These are phyloP conservation scores for Hypotaenidia philippensis DNA, from an alignment of 2,797 vertebrate genomes.

Conservation along the genomic window DNA sequence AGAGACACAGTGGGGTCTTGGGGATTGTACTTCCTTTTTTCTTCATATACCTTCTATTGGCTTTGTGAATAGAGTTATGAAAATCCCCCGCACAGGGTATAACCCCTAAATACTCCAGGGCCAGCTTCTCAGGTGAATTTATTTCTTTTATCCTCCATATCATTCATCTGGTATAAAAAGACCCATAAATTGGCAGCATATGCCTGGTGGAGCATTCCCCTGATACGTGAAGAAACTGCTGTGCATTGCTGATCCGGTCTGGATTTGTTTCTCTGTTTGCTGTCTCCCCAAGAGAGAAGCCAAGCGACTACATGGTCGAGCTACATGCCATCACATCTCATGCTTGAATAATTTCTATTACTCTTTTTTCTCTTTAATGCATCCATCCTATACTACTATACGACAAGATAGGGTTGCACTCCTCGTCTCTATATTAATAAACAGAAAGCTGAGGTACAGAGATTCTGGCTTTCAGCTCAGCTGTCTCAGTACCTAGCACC, in stretches of 20 bases:
- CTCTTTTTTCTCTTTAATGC: not conserved
- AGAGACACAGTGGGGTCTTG: fast-evolving
- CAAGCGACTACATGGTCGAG: fast-evolving
- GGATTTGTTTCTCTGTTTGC: not conserved
- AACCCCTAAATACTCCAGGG: not conserved
- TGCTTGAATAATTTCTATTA: not conserved
- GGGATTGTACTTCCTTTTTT: not conserved
- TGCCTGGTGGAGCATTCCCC: not conserved
- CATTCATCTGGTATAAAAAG: not conserved
- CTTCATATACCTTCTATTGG: not conserved
- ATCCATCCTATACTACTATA: not conserved
- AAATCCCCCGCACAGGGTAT: not conserved
- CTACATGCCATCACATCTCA: not conserved
- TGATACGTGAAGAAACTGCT: not conserved
- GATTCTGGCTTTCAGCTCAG: not conserved
- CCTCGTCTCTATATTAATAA: not conserved
- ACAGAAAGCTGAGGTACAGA: not conserved
- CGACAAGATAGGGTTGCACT: not conserved
- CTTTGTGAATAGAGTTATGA: not conserved
- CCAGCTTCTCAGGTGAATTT: not conserved
- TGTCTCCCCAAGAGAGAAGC: not conserved
- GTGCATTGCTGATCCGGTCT: not conserved
- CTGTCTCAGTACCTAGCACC: not conserved
- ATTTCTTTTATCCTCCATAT: not conserved
- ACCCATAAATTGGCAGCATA: not conserved